Evolutionary conservation across 2,888 invertebrate genomes (phyloP), one percentile per base, ranked within the genome.

Genomic region (Zaprionus bogoriensis): DNA sequence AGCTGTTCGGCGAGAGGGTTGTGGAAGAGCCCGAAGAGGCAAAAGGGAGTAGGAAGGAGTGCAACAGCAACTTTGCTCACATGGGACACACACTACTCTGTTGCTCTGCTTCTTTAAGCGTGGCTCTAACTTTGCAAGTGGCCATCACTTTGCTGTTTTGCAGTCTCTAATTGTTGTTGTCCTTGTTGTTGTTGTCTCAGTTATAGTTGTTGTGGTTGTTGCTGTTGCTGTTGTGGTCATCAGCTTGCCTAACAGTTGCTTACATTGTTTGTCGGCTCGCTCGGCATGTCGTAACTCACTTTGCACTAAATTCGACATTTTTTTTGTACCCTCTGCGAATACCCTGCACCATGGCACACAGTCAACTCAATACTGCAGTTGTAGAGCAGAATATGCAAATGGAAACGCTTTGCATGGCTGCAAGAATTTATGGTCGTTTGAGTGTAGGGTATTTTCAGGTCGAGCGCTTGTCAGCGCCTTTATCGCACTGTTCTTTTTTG

Each of bases 211-310:
- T 59, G 52, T 27, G 52, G 38, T 23, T 52, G 38, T 12, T 52
- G 58, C 23, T 46, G 50, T 45, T 63, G 46, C 17, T 55, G 52
- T 27, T 55, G 57, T 36, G 66, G 61, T 50, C 61, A 59, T 67
- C 69, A 62, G 61, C 47, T 57, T 51, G 70, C 47, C 62, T 48
- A 67, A 73, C 70, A 70, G 73, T 76, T 66, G 66, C 60, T 66
- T 53, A 62, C 66, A 59, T 60, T 62, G 61, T 70, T 65, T 68
- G 57, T 42, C 41, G 32, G 20, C 48, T 44, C 30, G 36, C 51
- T 39, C 30, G 45, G 36, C 57, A 51, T 42, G 47, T 51, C 72
- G 51, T 76, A 76, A 66, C 63, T 75, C 69, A 72, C 39, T 66
- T 63, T 59, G 39, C 42, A 52, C 64, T 19, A 41, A 45, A 60